Evolutionary conservation across 1,140 invertebrate genomes (phyloP), one percentile per base, ranked within the genome.

Genomic region (Diachasmimorpha longicaudata): DNA sequence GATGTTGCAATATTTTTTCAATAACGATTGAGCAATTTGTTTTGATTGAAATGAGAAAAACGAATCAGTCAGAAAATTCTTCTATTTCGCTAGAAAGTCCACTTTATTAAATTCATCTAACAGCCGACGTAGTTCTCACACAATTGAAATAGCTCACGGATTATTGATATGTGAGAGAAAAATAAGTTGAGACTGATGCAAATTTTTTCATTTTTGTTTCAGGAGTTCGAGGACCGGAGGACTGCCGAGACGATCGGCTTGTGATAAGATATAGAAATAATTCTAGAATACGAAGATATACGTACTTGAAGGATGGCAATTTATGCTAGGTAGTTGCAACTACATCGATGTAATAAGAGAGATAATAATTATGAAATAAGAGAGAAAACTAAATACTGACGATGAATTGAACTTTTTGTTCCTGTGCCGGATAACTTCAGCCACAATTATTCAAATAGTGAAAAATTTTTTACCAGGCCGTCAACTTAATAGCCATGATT

Each of bases 221-320:
- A 88, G 87, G 83, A 71, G 67, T 81, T 16, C 79, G 81, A 73
- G 80, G 75, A 76, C 70, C 79, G 70, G 82, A 83, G 77, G 82
- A 85, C 66, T 77, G 74, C 52, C 80, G 83, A 77, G 81, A 83
- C 77, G 81, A 85, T 76, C 84, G 82, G 82, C 77, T 86, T 87
- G 86, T 88, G 85, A 88, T 88, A 88, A 88, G 85, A 83, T 83
- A 82, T 86, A 87, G 84, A 80, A 82, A 85, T 86, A 80, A 87
- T 83, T 78, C 80, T 82, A 85, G 83, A 84, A 79, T 81, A 84
- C 84, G 83, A 84, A 81, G 81, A 81, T 83, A 82, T 82, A 84
- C 82, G 81, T 86, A 88, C 81, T 87, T 85, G 78, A 87, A 83
- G 77, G 81, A 87, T 81, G 80, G 79, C 80, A 83, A 80, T 84